A percentile compares a stretch with the other conserved stretches of the same genome.
Evolutionary conservation across 2,888 invertebrate genomes (phyloP).

Genomic region (Urechis unicinctus): DNA sequence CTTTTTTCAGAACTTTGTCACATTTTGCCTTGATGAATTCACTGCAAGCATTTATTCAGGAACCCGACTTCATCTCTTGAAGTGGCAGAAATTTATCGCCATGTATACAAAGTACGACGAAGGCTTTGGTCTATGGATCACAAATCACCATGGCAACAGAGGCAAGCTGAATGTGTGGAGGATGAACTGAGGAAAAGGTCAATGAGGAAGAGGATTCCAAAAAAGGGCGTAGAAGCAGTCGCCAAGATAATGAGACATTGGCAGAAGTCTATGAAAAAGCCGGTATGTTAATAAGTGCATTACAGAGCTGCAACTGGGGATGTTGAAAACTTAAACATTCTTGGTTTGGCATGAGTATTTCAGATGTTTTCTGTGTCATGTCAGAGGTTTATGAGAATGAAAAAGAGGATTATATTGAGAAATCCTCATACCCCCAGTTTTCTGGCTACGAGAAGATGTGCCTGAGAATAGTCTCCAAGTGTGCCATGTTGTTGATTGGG

Average conservation of each 20-base stretch:
- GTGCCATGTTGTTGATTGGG: background rate
- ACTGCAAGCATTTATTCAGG: too few species aligned
- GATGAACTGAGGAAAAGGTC: constrained; percentile 1
- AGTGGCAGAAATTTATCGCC: constrained; percentile 27
- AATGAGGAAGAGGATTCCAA: constrained; percentile 8
- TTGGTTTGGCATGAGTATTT: too few species aligned
- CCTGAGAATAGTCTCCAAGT: background rate
- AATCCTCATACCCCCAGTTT: too few species aligned
- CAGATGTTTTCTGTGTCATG: too few species aligned
- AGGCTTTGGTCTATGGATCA: constrained; percentile 13
- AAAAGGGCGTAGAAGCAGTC: constrained; percentile 18
- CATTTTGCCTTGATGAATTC: too few species aligned
- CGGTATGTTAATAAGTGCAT: too few species aligned
- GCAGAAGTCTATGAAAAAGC: too few species aligned
- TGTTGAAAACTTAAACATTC: too few species aligned
- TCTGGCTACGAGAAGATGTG: background rate
- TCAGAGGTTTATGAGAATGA: too few species aligned
- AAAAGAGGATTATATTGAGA: too few species aligned
- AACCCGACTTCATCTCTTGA: background rate
- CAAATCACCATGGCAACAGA: background rate
- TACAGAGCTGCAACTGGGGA: too few species aligned
- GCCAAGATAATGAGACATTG: constrained; percentile 7
- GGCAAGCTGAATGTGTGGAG: background rate
- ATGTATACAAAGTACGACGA: constrained; percentile 29
- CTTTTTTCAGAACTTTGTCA: background rate